A percentile compares a stretch with the other conserved stretches of the same genome.
Conservation (phyloP, 2,888 invertebrate genomes). For the Drosophila limbata region DNA sequence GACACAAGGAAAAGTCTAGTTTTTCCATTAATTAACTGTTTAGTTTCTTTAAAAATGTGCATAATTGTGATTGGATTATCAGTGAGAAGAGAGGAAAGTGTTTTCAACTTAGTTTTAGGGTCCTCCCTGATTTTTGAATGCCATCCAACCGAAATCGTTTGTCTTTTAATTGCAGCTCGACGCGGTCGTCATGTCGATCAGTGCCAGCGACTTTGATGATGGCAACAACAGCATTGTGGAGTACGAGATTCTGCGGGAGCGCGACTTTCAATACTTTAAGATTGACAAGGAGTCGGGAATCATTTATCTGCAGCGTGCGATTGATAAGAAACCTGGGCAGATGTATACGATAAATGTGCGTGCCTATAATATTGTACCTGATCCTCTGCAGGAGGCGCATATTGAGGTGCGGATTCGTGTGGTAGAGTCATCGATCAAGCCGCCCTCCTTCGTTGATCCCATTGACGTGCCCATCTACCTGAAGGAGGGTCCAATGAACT, state of each 20-base stretch:
- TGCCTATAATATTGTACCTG: constrained; percentile 84
- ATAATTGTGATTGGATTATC: not conserved
- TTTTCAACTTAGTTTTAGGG: not conserved
- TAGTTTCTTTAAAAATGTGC: constrained; percentile 4
- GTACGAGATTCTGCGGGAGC: constrained; percentile 87
- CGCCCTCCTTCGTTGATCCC: constrained; percentile 90
- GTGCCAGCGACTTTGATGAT: constrained; percentile 96
- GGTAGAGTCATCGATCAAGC: constrained; percentile 94
- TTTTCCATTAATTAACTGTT: not conserved
- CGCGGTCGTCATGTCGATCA: constrained; percentile 93
- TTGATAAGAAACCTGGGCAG: constrained; percentile 84
- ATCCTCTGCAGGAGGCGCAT: constrained; percentile 87
- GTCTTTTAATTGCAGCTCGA: constrained; percentile 80
- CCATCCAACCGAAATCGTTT: constrained; percentile 30
- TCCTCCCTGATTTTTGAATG: constrained; percentile 7
- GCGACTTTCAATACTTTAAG: constrained; percentile 89
- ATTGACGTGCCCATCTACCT: constrained; percentile 87
- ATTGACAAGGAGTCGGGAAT: constrained; percentile 94
- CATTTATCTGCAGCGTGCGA: constrained; percentile 88
- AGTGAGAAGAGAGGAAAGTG: constrained; percentile 10
- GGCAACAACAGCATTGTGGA: constrained; percentile 94
- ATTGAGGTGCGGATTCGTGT: constrained; percentile 94
- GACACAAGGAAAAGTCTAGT: not conserved
- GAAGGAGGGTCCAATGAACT: constrained; percentile 91
- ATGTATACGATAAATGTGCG: constrained; percentile 84